Evolutionary conservation across 2,113 vertebrate species (phyloP).

Genomic region (Turdus rufiventris): DNA sequence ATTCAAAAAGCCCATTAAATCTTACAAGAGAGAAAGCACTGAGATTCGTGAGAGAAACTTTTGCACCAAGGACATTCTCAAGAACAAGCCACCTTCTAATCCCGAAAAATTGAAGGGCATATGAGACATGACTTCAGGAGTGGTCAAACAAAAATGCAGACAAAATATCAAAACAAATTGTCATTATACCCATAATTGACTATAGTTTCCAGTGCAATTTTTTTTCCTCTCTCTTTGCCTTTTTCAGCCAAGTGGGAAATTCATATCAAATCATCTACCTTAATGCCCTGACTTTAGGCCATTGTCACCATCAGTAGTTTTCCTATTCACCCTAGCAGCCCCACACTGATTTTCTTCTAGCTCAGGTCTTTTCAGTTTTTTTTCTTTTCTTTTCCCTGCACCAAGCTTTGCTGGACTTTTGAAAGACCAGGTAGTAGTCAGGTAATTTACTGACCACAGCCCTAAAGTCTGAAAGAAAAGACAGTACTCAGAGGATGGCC

Average conservation of each 20-base stretch:
- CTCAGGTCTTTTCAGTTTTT: background rate
- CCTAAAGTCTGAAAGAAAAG: background rate
- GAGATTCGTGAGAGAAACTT: background rate
- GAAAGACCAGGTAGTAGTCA: background rate
- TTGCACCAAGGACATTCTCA: background rate
- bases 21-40: background rate
- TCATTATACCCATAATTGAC: background rate
- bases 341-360: background rate
- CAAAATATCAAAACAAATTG: background rate
- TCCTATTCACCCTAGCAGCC: background rate
- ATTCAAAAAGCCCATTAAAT: background rate
- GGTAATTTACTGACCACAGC: background rate
- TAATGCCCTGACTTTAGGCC: background rate
- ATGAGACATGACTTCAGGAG: background rate
- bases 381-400: background rate
- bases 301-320: background rate
- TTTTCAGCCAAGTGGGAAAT: background rate
- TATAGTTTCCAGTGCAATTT: background rate
- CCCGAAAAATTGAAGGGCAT: background rate
- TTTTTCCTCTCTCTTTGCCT: background rate
- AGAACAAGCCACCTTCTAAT: background rate
- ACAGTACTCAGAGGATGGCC: background rate
- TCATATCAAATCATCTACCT: background rate
- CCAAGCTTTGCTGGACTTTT: background rate
- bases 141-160: background rate